Evolutionary conservation across 2,113 vertebrate species (phyloP), one percentile per base, ranked within the genome.

Genomic region (Cebus imitator): DNA sequence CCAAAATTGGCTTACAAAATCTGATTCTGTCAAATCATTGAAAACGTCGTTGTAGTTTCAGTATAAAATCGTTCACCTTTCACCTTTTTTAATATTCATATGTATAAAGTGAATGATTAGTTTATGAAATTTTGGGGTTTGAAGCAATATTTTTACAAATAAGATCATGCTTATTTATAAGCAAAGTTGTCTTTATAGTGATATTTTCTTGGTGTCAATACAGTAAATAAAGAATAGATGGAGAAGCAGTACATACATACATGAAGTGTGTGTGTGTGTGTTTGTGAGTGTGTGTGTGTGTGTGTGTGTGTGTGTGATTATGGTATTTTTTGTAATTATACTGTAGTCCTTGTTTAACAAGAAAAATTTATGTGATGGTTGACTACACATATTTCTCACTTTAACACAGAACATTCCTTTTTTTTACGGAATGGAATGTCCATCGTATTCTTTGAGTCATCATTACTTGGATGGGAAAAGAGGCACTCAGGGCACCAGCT

Each of bases 101-200:
- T 23, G 1, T 78, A 78, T 64, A 40, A 32, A 80, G 20, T 73
- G 10, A 92, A 68, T 66, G 14, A 61, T 57, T 88, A 43, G 43
- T 43, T 43, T 43, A 40, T 8, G 50, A 89, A 82, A 50, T 57
- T 70, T 76, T 55, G 17, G 87, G 32, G 43, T 35, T 84, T 94
- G 30, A 90, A 90, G 35, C 20, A 76, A 12, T 2, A 68, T 52
- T 78, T 78, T 95, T 90, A 73, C 18, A 83, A 93, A 91, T 20
- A 45, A 3, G 6, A 32, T 57, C 1, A 45, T 8, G 30, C 13
- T 66, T 45, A 57, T 93, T 66, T 91, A 68, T 10, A 25, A 25
- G 21, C 30, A 35, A 90, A 81, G 17, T 17, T 61, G 2, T 40
- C 7, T 50, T 90, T 40, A 1, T 55, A 43, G 14, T 30, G 40